phyloP scores from a whole-genome alignment of 2,888 invertebrate genomes.

The Drosophila imparisetae region DNA sequence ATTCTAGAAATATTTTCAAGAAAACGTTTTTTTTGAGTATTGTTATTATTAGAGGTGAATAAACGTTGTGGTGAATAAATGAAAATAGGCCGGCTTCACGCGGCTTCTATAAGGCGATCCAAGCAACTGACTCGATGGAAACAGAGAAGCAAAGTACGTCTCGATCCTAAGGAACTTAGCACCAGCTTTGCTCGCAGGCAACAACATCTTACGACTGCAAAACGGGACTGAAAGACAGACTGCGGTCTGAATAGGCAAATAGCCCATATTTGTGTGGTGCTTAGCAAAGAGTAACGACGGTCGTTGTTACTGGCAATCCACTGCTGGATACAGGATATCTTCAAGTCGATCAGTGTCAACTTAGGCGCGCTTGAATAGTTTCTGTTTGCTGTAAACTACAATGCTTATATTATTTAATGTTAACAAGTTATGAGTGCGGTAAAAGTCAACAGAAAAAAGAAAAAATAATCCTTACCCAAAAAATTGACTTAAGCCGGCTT shows the following conservation, averaged over 20 bases:
- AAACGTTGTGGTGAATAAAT: neutral
- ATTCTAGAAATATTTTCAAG: accelerated
- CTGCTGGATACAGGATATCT: neutral
- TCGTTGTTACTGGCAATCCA: neutral
- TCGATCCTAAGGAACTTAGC: no score
- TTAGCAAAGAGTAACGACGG: neutral
- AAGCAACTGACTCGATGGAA: neutral
- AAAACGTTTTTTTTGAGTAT: neutral
- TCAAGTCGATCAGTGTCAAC: neutral
- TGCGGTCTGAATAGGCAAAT: neutral
- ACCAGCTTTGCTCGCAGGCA: no score
- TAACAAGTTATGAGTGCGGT: no score
- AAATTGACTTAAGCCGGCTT: constrained; percentile 1
- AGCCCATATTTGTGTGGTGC: neutral
- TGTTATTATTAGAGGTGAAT: neutral
- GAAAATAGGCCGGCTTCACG: neutral
- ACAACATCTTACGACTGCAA: no score
- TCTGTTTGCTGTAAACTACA: neutral
- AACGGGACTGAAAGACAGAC: no score
- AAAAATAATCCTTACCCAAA: neutral
- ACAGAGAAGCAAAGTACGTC: no score
- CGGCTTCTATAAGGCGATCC: neutral
- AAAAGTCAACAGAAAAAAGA: neutral
- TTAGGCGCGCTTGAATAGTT: neutral
- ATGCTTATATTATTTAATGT: neutral